Percentiles rank a stretch among this genome's conserved stretches.
phyloP scores from a whole-genome alignment of 2,797 vertebrate species.

The Urocyon cinereoargenteus region DNA sequence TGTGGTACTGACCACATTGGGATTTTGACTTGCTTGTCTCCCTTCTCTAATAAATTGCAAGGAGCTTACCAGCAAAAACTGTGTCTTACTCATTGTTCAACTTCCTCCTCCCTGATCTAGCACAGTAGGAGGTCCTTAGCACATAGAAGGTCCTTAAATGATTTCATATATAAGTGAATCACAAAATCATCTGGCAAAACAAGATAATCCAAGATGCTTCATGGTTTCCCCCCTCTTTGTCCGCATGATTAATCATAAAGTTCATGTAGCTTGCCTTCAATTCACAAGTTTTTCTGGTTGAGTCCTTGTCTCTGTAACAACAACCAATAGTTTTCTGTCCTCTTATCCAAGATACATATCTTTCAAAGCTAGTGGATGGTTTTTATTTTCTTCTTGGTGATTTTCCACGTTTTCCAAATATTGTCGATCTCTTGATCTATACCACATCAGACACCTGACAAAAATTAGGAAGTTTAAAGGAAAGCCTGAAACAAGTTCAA shows the following conservation, averaged over 20 bases:
- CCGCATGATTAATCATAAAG: not conserved
- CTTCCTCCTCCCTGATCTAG: not conserved
- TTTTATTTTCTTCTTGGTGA: not conserved
- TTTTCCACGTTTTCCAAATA: constrained; percentile 32
- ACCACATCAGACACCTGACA: not conserved
- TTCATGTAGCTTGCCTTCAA: not conserved
- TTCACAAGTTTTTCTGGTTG: not conserved
- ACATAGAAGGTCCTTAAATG: not conserved
- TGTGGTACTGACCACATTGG: not conserved
- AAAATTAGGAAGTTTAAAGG: constrained; percentile 26
- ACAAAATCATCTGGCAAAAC: not conserved
- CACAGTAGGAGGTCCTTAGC: not conserved
- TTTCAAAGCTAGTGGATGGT: not conserved
- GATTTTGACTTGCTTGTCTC: not conserved
- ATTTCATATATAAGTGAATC: not conserved
- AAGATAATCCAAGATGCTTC: not conserved
- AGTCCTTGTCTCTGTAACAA: not conserved
- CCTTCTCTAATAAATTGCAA: not conserved
- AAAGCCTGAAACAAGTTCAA: not conserved
- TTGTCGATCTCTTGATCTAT: not conserved
- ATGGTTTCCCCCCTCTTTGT: not conserved
- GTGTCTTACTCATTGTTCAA: not conserved
- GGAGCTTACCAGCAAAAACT: not conserved
- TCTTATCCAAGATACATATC: not conserved
- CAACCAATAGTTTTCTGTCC: not conserved